Base-by-base conservation (phyloP, 2,113 vertebrate species). In the Speoplatyrhinus poulsoni region DNA sequence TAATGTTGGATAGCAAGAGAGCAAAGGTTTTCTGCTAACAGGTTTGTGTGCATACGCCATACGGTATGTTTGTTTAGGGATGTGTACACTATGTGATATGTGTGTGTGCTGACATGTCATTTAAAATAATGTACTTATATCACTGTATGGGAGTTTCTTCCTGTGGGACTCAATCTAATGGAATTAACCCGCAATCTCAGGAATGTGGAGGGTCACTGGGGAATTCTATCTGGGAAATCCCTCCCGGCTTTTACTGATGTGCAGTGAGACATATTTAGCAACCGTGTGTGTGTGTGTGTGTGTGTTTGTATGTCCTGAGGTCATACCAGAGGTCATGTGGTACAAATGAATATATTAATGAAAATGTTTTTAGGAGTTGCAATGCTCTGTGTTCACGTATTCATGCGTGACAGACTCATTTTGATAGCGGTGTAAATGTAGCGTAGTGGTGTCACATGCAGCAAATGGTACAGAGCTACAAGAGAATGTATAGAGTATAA, bases 171-270 rank as follows among this genome's bases (percentile, higher is more conserved):
- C 41, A 72, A 84, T 77, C 81, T 69, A 64, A 5, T 13, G 2
- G 60, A 73, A 61, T 70, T 87, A 80, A 83, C 82, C 80, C 58
- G 70, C 62, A 65, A 81, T 85, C 81, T 73, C 72, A 2, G 41
- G 70, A 77, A 70, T 66, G 60, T 16, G 17, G 48, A 72, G 54
- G 60, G 49, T 74, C 76, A 79, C 76, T 82, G 0, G 61, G 77
- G 77, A 80, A 60, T 79, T 82, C 69, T 66, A 72, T 60, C 70
- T 70, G 74, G 80, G 76, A 87, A 71, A 82, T 75, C 69, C 62
- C 67, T 77, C 7, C 6, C 52, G 50, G 74, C 65, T 60, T 71
- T 56, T 62, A 8, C 69, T 15, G n/a, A 46, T 72, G 70, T 70
- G 65, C 62, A 73, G 62, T 70, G 66, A 54, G 36, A 46, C n/a